These are phyloP conservation scores for Cataglyphis cursor DNA, from an alignment of 2,888 invertebrate species.

Conservation along the genomic window DNA sequence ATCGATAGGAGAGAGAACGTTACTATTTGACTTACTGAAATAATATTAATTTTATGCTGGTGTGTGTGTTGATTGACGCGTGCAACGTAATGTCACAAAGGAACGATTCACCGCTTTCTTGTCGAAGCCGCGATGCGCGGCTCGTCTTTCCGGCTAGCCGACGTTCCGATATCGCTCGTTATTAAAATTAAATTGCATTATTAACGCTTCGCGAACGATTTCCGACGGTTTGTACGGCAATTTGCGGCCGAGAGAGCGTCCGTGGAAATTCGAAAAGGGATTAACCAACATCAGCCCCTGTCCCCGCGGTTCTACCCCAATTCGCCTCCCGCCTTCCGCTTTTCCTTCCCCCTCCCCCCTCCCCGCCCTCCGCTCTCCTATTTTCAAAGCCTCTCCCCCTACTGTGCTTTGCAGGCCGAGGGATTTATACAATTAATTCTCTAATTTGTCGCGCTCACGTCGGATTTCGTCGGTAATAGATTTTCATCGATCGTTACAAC, in stretches of 20 bases:
- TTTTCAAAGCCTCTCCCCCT: constrained; percentile 49
- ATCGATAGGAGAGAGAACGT: neutral
- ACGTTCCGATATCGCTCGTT: constrained; percentile 74
- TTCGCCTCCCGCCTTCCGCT: constrained; percentile 33
- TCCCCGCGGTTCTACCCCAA: constrained; percentile 50
- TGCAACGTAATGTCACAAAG: constrained; percentile 49
- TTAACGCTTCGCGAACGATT: constrained; percentile 82
- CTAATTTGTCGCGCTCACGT: constrained; percentile 82
- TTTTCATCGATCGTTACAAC: constrained; percentile 76
- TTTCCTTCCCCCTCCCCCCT: constrained; percentile 24
- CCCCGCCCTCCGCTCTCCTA: constrained; percentile 19
- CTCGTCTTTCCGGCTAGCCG: constrained; percentile 68
- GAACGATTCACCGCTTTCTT: constrained; percentile 41
- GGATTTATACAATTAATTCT: constrained; percentile 84
- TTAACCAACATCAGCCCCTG: constrained; percentile 69
- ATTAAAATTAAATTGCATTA: constrained; percentile 84
- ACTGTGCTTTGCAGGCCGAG: constrained; percentile 76
- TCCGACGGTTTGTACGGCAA: constrained; percentile 80
- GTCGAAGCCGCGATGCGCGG: constrained; percentile 57
- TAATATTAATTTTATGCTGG: constrained; percentile 46
- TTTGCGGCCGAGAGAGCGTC: constrained; percentile 77
- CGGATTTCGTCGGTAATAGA: constrained; percentile 82
- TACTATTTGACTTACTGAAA: constrained; percentile 39
- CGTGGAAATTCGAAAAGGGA: constrained; percentile 82
- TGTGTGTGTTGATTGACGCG: constrained; percentile 9